Evolutionary conservation across 2,888 invertebrate species (phyloP).

Genomic region (Lasioglossum oenotherae): DNA sequence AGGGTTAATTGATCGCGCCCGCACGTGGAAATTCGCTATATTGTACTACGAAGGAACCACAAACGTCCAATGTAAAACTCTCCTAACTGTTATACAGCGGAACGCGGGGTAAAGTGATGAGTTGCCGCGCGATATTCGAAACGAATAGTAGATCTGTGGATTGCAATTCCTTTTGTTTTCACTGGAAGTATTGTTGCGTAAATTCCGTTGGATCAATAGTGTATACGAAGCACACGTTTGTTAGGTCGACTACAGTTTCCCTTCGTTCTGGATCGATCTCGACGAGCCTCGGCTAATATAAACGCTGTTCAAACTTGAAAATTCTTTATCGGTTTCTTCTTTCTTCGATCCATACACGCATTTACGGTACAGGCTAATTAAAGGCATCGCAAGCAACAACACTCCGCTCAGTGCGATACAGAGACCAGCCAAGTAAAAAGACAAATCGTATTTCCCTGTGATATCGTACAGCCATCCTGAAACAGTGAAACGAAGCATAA

Average conservation of each 20-base stretch:
- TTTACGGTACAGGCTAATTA: slow-evolving; percentile 78
- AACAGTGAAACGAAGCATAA: slow-evolving; percentile 62
- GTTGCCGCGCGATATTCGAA: slow-evolving; percentile 17
- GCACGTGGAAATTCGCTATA: background rate
- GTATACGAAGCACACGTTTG: background rate
- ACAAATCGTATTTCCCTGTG: slow-evolving; percentile 90
- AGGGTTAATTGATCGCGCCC: slow-evolving; percentile 1
- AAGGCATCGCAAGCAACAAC: slow-evolving; percentile 86
- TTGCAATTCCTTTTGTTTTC: slow-evolving; percentile 57
- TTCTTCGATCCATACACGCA: slow-evolving; percentile 65
- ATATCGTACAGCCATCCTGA: slow-evolving; percentile 93
- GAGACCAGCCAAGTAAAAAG: slow-evolving; percentile 92
- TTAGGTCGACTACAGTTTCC: background rate
- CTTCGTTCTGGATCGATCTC: background rate
- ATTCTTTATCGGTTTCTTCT: slow-evolving; percentile 70
- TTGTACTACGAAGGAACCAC: slow-evolving; percentile 52
- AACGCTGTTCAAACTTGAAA: slow-evolving; percentile 78
- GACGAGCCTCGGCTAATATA: slow-evolving; percentile 61
- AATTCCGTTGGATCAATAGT: slow-evolving; percentile 47
- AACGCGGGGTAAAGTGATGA: slow-evolving; percentile 9
- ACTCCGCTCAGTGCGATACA: slow-evolving; percentile 92
- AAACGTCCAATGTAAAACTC: slow-evolving; percentile 35
- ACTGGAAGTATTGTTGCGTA: slow-evolving; percentile 49
- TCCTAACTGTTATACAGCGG: slow-evolving; percentile 1
- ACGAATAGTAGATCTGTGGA: slow-evolving; percentile 31